These are phyloP conservation scores for Lepus townsendii DNA, from an alignment of 2,797 vertebrate species.

Conservation along the genomic window DNA sequence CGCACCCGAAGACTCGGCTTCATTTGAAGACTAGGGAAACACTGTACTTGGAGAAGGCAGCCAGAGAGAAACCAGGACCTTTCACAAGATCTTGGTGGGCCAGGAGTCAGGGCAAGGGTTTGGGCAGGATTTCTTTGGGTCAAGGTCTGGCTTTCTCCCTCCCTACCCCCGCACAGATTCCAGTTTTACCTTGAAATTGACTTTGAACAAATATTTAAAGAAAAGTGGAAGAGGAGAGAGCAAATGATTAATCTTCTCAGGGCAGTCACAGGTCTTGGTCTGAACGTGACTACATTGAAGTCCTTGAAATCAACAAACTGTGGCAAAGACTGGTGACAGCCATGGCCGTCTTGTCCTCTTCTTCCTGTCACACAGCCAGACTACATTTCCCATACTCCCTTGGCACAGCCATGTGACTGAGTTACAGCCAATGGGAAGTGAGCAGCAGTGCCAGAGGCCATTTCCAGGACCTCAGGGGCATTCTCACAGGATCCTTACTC, in stretches of 20 bases:
- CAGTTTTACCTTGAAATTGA: neutral
- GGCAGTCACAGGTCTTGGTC: neutral
- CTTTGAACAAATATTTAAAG: conserved; percentile 46
- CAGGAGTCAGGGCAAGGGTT: neutral
- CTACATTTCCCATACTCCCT: neutral
- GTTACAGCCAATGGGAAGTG: neutral
- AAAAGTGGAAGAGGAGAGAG: neutral
- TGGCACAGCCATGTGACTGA: neutral
- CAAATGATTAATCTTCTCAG: neutral
- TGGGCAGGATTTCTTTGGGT: neutral
- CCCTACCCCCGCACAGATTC: neutral
- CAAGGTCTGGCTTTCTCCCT: neutral
- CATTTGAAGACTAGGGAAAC: neutral
- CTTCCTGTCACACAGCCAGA: neutral
- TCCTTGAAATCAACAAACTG: neutral
- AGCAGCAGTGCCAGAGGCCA: neutral
- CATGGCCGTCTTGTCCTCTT: neutral
- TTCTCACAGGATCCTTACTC: neutral
- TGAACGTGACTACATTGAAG: neutral
- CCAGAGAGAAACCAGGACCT: neutral
- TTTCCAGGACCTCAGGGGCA: neutral
- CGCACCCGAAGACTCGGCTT: neutral
- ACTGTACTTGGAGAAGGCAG: neutral
- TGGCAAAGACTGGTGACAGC: neutral
- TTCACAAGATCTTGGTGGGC: neutral